phyloP scores from a whole-genome alignment of 37 sponge, comb jelly and placozoan species.

The Diacarnus erythraeanus region DNA sequence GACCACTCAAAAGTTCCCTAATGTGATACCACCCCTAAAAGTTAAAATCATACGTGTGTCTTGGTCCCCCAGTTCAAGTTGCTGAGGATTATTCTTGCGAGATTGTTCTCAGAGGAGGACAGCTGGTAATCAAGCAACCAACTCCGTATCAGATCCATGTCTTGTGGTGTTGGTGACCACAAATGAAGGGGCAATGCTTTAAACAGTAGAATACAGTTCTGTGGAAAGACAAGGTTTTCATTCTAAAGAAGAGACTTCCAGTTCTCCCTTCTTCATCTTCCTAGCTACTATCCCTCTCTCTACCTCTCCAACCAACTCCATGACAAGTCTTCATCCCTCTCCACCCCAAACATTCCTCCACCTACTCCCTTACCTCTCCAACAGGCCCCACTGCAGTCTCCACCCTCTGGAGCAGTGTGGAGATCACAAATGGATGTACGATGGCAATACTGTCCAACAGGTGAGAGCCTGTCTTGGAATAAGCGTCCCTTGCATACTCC shows the following conservation, averaged over 20 bases:
- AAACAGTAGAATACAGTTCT: constrained; percentile 73
- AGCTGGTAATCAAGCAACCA: constrained; percentile 74
- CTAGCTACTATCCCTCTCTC: background rate
- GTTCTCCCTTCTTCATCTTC: background rate
- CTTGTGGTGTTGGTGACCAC: constrained; percentile 69
- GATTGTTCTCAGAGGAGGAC: constrained; percentile 42
- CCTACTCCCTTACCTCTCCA: constrained; percentile 58
- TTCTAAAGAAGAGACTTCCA: background rate
- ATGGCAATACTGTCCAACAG: constrained; percentile 76
- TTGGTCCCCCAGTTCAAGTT: constrained; percentile 83
- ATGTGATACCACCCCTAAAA: no score
- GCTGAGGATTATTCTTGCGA: constrained; percentile 70
- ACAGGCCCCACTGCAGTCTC: constrained; percentile 25
- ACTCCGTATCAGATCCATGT: constrained; percentile 39
- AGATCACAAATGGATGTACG: constrained; percentile 70
- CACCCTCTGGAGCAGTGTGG: constrained; percentile 50
- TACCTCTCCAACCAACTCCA: background rate
- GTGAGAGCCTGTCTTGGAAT: constrained; percentile 60
- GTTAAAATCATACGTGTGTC: constrained; percentile 8
- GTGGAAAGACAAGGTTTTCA: background rate
- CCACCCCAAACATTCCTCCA: constrained; percentile 6
- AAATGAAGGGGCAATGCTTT: constrained; percentile 70
- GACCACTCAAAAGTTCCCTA: no score
- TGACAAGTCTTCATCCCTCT: background rate
- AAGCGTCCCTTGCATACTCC: constrained; percentile 78